Percentiles rank a stretch among this genome's conserved stretches.
Evolutionary conservation across 2,888 invertebrate species (phyloP).

Genomic region (Lepidochitona cinerea): DNA sequence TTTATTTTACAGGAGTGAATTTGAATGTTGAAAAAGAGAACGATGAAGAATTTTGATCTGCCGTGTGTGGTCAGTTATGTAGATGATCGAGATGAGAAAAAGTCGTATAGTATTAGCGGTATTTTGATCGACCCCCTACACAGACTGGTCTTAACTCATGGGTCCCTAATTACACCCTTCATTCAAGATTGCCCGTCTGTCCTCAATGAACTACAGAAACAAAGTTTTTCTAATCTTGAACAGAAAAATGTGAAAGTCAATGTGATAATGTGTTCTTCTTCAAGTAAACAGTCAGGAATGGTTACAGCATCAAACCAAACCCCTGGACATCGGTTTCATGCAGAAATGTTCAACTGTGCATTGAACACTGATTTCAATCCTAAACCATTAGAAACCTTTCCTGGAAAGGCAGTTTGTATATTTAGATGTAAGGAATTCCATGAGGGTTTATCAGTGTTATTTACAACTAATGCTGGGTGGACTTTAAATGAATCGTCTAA

Average conservation of each 20-base stretch:
- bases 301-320: too few species aligned
- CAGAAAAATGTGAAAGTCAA: not conserved
- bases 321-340: too few species aligned
- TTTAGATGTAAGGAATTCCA: conserved; percentile 34
- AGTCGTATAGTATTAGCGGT: conserved; percentile 40
- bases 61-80: too few species aligned
- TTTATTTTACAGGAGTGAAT: too few species aligned
- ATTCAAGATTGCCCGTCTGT: conserved; percentile 18
- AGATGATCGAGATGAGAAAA: too few species aligned
- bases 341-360: too few species aligned
- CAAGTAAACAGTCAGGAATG: too few species aligned
- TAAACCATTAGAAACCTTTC: conserved; percentile 19
- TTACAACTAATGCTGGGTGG: conserved; percentile 41
- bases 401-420: conserved; percentile 24
- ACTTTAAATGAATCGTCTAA: conserved; percentile 27
- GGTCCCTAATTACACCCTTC: conserved; percentile 44
- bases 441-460: conserved; percentile 32
- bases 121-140: conserved; percentile 41
- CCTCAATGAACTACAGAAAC: not conserved
- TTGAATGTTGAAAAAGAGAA: too few species aligned
- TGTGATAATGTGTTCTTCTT: too few species aligned
- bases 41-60: too few species aligned
- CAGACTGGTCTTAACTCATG: conserved; percentile 51
- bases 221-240: not conserved
- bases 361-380: not conserved